These are phyloP conservation scores for Psettodes erumei DNA, from an alignment of 2,113 vertebrate genomes.

Conservation along the genomic window DNA sequence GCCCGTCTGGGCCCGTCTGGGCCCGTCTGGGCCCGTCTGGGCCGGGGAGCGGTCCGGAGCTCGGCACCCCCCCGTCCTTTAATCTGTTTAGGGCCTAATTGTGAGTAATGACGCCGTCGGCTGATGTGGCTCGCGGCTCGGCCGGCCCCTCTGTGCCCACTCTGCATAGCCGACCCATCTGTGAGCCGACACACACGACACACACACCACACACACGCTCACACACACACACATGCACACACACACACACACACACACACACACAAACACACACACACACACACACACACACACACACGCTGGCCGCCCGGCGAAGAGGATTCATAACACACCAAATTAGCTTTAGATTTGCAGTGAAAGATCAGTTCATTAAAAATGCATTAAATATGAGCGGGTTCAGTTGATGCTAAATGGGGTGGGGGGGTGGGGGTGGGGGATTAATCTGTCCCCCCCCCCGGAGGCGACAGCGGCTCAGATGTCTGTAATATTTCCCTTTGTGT, in stretches of 20 bases:
- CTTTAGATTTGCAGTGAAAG: conserved; percentile 75
- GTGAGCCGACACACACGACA: conserved; percentile 64
- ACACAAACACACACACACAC: conserved; percentile 8
- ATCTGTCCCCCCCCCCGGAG: conserved; percentile 36
- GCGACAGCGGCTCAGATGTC: conserved; percentile 7
- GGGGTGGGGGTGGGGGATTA: conserved; percentile 44
- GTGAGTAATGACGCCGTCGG: conserved; percentile 76
- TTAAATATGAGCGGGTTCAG: conserved; percentile 75
- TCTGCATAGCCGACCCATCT: conserved; percentile 77
- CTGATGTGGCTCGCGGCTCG: conserved; percentile 63
- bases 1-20: no score
- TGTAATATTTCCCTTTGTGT: conserved; percentile 18
- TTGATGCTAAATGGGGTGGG: conserved; percentile 71
- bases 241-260: background rate
- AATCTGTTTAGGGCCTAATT: conserved; percentile 77
- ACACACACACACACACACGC: conserved; percentile 1
- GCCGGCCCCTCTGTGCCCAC: conserved; percentile 70
- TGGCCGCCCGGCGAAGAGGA: conserved; percentile 61
- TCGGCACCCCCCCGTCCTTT: conserved; percentile 65
- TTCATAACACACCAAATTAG: conserved; percentile 70
- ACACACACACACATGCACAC: conserved; percentile 1
- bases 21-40: no score
- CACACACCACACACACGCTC: conserved; percentile 31
- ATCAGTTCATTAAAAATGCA: conserved; percentile 81
- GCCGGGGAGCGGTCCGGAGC: no score